Evolutionary conservation across 2,888 invertebrate genomes (phyloP).

Genomic region (Philaethria dido): DNA sequence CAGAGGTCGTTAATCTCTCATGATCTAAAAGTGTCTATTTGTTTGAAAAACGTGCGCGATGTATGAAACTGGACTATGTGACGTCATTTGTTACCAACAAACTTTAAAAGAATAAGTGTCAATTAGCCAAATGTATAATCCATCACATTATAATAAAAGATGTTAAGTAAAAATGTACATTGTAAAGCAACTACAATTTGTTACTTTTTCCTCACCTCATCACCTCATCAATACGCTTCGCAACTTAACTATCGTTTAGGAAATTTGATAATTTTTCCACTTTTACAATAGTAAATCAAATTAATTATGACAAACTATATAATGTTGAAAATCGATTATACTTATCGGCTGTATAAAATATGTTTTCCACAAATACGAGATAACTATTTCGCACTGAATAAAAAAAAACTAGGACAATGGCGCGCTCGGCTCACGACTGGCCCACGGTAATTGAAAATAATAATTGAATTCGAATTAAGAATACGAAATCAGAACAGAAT

Average conservation of each 20-base stretch:
- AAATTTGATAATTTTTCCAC: not conserved
- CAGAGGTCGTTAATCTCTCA: slow-evolving; percentile 68
- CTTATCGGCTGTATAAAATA: slow-evolving; percentile 26
- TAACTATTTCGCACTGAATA: slow-evolving; percentile 35
- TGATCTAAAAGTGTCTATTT: slow-evolving; percentile 64
- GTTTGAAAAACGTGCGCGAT: slow-evolving; percentile 49
- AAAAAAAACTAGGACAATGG: slow-evolving; percentile 68
- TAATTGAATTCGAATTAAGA: slow-evolving; percentile 79
- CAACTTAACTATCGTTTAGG: not conserved
- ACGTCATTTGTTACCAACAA: slow-evolving; percentile 10
- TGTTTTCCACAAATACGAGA: slow-evolving; percentile 38
- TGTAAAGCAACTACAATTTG: not conserved
- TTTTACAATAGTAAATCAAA: not conserved
- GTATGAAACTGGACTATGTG: slow-evolving; percentile 13
- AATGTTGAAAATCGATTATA: slow-evolving; percentile 27
- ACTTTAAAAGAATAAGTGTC: not conserved
- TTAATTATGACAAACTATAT: slow-evolving; percentile 13
- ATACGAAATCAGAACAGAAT: slow-evolving; percentile 76
- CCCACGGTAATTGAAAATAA: slow-evolving; percentile 77
- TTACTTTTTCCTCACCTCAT: not conserved
- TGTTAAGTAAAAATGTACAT: not conserved
- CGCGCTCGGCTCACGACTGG: slow-evolving; percentile 57
- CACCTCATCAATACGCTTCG: not conserved
- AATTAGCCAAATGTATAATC: not conserved
- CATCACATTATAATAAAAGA: not conserved